These are phyloP conservation scores for Arion vulgaris DNA, from an alignment of 1,140 invertebrate species.

Conservation along the genomic window DNA sequence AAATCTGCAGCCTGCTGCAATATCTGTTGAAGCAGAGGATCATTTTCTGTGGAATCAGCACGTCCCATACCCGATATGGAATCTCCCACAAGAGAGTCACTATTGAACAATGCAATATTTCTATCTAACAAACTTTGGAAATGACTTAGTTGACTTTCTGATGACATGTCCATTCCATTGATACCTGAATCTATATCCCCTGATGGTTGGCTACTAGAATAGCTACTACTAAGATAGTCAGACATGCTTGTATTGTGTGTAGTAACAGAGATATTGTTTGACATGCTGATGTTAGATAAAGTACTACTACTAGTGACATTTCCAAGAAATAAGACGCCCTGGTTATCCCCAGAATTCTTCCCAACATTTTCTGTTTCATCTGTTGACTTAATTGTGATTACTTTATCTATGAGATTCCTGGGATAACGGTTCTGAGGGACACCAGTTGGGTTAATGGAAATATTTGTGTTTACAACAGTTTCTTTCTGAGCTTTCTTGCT, in stretches of 20 bases:
- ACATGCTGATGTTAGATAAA: background rate
- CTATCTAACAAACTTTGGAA: slow-evolving; percentile 22
- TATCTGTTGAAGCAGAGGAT: slow-evolving; percentile 64
- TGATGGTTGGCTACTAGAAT: background rate
- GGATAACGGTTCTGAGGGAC: slow-evolving; percentile 65
- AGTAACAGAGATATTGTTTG: background rate
- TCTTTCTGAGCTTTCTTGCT: slow-evolving; percentile 84
- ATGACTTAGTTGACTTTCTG: slow-evolving; percentile 6
- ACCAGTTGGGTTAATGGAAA: slow-evolving; percentile 57
- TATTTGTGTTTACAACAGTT: slow-evolving; percentile 73
- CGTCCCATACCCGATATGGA: slow-evolving; percentile 7
- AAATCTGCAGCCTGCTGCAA: slow-evolving; percentile 66
- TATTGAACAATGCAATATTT: slow-evolving; percentile 7
- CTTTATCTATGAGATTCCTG: slow-evolving; percentile 60
- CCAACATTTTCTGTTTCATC: slow-evolving; percentile 3
- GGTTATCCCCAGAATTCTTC: background rate
- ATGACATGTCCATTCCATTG: background rate
- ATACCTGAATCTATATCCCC: background rate
- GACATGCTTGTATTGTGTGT: background rate
- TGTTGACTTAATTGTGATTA: slow-evolving; percentile 44
- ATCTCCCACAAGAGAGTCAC: slow-evolving; percentile 25
- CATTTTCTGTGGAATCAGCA: slow-evolving; percentile 47
- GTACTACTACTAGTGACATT: background rate
- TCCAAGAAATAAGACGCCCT: background rate
- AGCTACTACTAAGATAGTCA: slow-evolving; percentile 4